Conservation (phyloP, 2,888 invertebrate species). For the Yponomeuta sedellus region DNA sequence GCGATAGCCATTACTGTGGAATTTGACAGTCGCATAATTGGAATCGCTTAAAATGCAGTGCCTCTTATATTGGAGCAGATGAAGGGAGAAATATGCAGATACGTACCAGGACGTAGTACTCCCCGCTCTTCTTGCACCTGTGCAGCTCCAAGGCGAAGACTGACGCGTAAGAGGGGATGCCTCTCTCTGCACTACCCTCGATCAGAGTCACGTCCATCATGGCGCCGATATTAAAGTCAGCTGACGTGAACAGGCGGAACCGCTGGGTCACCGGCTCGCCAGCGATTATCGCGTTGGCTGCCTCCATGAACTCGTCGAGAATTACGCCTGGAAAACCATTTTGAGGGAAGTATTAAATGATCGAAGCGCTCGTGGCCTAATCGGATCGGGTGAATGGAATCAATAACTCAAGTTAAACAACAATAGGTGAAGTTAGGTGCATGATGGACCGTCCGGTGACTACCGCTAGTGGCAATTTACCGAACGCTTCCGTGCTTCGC, state of each 20-base stretch:
- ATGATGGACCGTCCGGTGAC: too few species aligned
- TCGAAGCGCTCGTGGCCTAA: too few species aligned
- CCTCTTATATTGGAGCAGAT: not conserved
- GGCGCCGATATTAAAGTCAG: constrained; percentile 64
- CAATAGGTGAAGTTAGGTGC: too few species aligned
- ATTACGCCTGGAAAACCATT: constrained; percentile 48
- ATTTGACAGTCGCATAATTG: too few species aligned
- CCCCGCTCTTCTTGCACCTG: constrained; percentile 37
- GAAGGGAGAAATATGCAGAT: not conserved
- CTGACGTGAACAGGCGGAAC: constrained; percentile 48
- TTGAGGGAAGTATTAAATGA: too few species aligned
- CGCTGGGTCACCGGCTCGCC: constrained; percentile 38
- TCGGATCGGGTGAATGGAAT: too few species aligned
- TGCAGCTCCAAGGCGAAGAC: constrained; percentile 56
- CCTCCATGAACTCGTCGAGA: constrained; percentile 46
- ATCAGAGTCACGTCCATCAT: constrained; percentile 54
- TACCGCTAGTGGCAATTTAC: too few species aligned
- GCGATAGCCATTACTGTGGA: too few species aligned
- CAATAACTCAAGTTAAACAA: too few species aligned
- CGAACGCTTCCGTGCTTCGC: too few species aligned
- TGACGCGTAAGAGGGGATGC: constrained; percentile 58
- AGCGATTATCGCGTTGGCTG: constrained; percentile 42
- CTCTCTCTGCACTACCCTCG: constrained; percentile 29
- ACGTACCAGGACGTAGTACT: constrained; percentile 52
- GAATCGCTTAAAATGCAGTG: too few species aligned